Percentiles rank a stretch among this genome's conserved stretches.
These are phyloP conservation scores for roundworm (Caenorhabditis elegans) DNA, from an alignment of 1,140 invertebrate genomes.

Conservation along the genomic window WBcel235 BX284602.5:9335001-9335500, in stretches of 20 bases:
- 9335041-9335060: conserved; percentile 49
- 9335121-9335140: background rate
- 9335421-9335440: conserved; percentile 82
- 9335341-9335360: conserved; percentile 56
- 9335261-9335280: background rate
- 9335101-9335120: conserved; percentile 45
- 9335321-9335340: conserved; percentile 58
- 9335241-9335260: background rate
- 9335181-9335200: conserved; percentile 29
- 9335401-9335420: conserved; percentile 60
- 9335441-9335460: conserved; percentile 87
- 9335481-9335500: conserved; percentile 86
- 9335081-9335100: conserved; percentile 58
- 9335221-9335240: conserved; percentile 46
- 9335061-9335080: conserved; percentile 55
- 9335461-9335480: conserved; percentile 80
- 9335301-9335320: conserved; percentile 51
- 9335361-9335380: conserved; percentile 55
- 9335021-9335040: conserved; percentile 56
- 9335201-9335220: background rate
- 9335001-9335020: conserved; percentile 45
- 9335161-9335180: conserved; percentile 50
- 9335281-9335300: conserved; percentile 34
- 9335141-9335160: conserved; percentile 53
- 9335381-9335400: conserved; percentile 58